phyloP scores from a whole-genome alignment of 35 echinoderm and acorn worm species.

The Patiria miniata region DNA sequence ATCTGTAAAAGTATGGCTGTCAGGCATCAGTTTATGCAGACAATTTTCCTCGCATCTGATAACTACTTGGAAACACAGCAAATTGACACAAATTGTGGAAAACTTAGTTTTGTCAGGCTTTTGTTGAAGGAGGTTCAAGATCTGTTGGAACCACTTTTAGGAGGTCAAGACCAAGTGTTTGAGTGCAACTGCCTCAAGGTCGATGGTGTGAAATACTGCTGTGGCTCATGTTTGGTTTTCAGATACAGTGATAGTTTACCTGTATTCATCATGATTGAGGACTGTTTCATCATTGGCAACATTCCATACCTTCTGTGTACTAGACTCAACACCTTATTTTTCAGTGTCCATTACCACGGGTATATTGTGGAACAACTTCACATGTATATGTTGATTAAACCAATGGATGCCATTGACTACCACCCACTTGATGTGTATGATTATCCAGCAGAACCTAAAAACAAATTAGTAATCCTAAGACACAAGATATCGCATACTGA shows the following conservation, averaged over 20 bases:
- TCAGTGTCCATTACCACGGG: slow-evolving; percentile 40
- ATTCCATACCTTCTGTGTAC: slow-evolving; percentile 49
- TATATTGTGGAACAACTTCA: slow-evolving; percentile 17
- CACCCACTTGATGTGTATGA: slow-evolving; percentile 42
- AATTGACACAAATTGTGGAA: slow-evolving; percentile 10
- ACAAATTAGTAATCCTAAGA: not conserved
- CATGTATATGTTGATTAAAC: slow-evolving; percentile 8
- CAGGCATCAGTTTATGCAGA: slow-evolving; percentile 24
- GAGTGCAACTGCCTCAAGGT: slow-evolving; percentile 14
- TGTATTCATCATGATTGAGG: slow-evolving; percentile 31
- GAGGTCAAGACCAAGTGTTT: slow-evolving; percentile 38
- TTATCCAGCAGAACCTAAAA: not conserved
- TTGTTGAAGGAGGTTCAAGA: slow-evolving; percentile 41
- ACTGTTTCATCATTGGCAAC: slow-evolving; percentile 36
- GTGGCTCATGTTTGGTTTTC: slow-evolving; percentile 39
- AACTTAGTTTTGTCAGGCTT: slow-evolving; percentile 38
- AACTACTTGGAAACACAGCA: slow-evolving; percentile 7
- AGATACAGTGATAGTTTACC: slow-evolving; percentile 29
- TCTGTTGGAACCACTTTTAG: slow-evolving; percentile 31
- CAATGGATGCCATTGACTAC: slow-evolving; percentile 21
- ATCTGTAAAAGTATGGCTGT: slow-evolving; percentile 12
- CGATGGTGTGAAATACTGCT: slow-evolving; percentile 37
- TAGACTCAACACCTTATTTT: slow-evolving; percentile 7
- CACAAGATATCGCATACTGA: not conserved
- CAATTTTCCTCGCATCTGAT: slow-evolving; percentile 6